These are phyloP conservation scores for Gobiocypris rarus DNA, from an alignment of 2,113 vertebrate genomes.

Conservation along the genomic window DNA sequence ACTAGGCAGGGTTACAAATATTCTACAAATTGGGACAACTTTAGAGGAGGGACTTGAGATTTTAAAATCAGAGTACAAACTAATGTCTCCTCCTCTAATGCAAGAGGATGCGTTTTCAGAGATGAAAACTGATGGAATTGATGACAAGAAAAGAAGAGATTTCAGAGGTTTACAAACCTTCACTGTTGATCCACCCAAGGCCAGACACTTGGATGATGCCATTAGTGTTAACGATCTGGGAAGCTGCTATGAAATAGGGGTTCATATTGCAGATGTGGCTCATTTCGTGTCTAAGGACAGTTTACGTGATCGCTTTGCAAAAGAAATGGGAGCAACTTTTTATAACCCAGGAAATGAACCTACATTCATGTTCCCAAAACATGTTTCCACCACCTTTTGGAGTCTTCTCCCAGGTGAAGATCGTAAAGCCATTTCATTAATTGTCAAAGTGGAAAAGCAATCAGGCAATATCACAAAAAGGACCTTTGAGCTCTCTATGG, in stretches of 20 bases:
- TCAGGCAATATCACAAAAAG: conserved; percentile 62
- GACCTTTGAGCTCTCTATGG: conserved; percentile 70
- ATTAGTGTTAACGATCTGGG: conserved; percentile 81
- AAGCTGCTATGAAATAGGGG: conserved; percentile 78
- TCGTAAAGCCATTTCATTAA: conserved; percentile 80
- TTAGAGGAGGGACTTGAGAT: conserved; percentile 72
- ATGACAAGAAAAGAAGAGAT: conserved; percentile 60
- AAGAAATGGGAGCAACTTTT: conserved; percentile 72
- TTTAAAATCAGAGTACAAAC: conserved; percentile 75
- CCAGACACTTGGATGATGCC: conserved; percentile 84
- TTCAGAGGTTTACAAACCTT: conserved; percentile 75
- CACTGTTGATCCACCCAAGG: conserved; percentile 78
- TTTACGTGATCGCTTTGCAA: conserved; percentile 75
- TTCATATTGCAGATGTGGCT: conserved; percentile 88
- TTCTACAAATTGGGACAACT: conserved; percentile 70
- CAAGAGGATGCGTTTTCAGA: no score
- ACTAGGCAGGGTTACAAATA: conserved; percentile 76
- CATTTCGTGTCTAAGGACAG: conserved; percentile 73
- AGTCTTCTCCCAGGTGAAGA: conserved; percentile 78
- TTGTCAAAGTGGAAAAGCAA: conserved; percentile 77
- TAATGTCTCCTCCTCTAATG: conserved; percentile 47
- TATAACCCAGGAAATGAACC: conserved; percentile 70
- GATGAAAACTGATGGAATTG: conserved; percentile 60
- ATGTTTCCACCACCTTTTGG: conserved; percentile 69
- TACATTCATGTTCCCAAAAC: conserved; percentile 76